Evolutionary conservation across 53 echinoderm and acorn worm species (phyloP).

Genomic region (Stichopus horrens): DNA sequence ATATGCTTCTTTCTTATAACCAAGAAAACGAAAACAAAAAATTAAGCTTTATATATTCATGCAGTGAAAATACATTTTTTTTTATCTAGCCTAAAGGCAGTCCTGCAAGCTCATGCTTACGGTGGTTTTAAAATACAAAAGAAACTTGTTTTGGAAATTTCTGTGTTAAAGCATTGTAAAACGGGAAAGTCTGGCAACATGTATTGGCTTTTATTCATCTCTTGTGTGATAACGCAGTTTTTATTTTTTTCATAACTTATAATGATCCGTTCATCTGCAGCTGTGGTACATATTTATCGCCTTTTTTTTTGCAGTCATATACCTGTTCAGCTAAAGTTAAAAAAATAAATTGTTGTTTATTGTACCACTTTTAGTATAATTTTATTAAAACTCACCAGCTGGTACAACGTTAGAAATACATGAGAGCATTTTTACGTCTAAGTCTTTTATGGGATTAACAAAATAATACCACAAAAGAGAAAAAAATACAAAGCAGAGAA

Average conservation of each 20-base stretch:
- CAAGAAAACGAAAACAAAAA: slow-evolving; percentile 16
- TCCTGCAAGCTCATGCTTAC: not conserved
- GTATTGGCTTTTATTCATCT: not conserved
- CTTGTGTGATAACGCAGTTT: not conserved
- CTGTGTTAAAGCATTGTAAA: not conserved
- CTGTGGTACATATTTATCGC: not conserved
- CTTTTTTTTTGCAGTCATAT: not conserved
- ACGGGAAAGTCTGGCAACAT: not conserved
- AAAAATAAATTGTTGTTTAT: not conserved
- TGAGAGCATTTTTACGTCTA: no score
- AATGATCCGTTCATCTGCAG: not conserved
- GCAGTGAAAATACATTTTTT: not conserved
- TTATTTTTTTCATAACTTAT: not conserved
- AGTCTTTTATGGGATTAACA: no score
- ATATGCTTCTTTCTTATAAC: slow-evolving; percentile 6
- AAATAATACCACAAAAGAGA: no score
- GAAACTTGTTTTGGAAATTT: slow-evolving; percentile 4
- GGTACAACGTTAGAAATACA: no score
- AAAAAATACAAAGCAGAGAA: no score
- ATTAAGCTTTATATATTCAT: not conserved
- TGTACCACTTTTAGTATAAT: no score
- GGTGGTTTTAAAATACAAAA: not conserved
- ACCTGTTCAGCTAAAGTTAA: not conserved
- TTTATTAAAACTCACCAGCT: no score
- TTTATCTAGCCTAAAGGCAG: not conserved